A percentile compares a stretch with the other conserved stretches of the same genome.
Conservation (phyloP, 2,888 invertebrate genomes). For the Neocrepidodera transversa region DNA sequence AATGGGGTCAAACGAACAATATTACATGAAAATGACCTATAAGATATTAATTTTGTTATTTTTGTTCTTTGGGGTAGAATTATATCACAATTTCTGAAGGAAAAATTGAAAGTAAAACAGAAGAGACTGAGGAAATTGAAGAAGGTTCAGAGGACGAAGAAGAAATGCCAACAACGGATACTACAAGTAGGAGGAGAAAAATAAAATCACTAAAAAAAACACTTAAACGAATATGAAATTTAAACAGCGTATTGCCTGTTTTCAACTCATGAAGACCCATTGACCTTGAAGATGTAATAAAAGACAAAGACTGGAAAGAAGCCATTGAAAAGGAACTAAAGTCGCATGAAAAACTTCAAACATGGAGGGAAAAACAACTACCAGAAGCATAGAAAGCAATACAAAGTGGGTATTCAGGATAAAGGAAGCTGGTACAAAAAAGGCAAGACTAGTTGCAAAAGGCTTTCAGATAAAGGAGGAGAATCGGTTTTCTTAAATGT, state of each 20-base stretch:
- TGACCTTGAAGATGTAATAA: conserved; percentile 10
- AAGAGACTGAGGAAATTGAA: not conserved
- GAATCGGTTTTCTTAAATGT: conserved; percentile 41
- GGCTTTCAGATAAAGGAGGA: not conserved
- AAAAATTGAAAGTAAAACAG: no score
- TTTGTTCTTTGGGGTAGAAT: no score
- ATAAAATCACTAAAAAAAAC: conserved; percentile 22
- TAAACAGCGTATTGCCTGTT: conserved; percentile 28
- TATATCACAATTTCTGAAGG: no score
- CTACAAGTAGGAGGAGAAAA: conserved; percentile 29
- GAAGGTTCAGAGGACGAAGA: no score
- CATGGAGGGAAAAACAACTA: no score
- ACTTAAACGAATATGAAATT: conserved; percentile 30
- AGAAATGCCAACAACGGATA: conserved; percentile 8
- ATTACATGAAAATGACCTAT: no score
- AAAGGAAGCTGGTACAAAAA: no score
- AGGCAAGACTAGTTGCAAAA: no score
- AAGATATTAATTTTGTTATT: no score
- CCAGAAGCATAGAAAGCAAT: no score
- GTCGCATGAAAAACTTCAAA: conserved; percentile 15
- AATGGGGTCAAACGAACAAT: no score
- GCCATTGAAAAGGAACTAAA: conserved; percentile 40
- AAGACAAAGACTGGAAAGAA: conserved; percentile 24
- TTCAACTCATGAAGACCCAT: not conserved
- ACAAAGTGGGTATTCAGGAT: no score